Conservation (phyloP, 2,113 vertebrate species). For the Psammodynastes pulverulentus region DNA sequence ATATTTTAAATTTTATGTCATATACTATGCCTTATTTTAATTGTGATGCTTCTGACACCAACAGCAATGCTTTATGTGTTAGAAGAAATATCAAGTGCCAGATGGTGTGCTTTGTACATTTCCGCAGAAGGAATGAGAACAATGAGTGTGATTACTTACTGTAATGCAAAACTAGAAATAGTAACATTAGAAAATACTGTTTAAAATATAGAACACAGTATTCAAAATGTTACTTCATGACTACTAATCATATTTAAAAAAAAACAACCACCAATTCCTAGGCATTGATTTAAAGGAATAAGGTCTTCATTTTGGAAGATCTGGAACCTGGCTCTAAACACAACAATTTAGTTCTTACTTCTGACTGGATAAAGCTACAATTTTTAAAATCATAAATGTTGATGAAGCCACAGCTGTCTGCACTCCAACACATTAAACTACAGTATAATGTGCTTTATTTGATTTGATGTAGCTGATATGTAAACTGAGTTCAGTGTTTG, state of each 20-base stretch:
- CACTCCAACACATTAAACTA: not conserved
- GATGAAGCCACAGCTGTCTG: not conserved
- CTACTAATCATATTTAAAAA: not conserved
- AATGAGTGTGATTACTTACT: not conserved
- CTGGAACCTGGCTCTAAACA: not conserved
- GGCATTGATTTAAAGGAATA: not conserved
- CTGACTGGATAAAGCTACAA: not conserved
- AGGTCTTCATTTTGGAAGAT: not conserved
- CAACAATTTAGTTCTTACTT: not conserved
- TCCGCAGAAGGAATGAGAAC: not conserved
- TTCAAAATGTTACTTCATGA: not conserved
- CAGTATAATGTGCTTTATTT: not conserved
- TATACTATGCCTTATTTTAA: not conserved
- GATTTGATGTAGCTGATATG: not conserved
- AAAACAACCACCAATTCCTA: not conserved
- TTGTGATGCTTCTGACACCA: not conserved
- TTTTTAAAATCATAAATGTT: not conserved
- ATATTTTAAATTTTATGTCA: not conserved
- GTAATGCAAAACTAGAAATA: not conserved
- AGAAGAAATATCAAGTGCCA: not conserved
- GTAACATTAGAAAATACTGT: not conserved
- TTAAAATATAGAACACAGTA: not conserved
- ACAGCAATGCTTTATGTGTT: not conserved
- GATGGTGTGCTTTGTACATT: not conserved
- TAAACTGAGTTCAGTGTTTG: not conserved